phyloP scores from a whole-genome alignment of 2,797 vertebrate species.

The Chiloscyllium punctatum region DNA sequence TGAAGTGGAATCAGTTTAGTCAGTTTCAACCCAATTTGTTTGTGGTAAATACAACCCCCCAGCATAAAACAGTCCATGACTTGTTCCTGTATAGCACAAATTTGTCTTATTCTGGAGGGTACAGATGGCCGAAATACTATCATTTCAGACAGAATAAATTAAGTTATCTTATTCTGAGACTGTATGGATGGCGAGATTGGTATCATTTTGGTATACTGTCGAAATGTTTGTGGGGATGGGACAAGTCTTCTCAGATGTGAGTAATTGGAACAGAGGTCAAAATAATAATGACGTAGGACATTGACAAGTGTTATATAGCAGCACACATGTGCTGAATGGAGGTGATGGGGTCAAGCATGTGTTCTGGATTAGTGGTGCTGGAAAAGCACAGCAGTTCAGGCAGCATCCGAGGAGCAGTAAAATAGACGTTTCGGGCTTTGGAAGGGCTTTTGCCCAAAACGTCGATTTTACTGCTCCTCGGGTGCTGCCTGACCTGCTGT shows the following conservation, averaged over 20 bases:
- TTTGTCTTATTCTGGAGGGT: not conserved
- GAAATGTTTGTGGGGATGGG: not conserved
- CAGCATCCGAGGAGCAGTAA: no score
- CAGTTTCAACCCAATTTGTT: not conserved
- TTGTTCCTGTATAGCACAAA: not conserved
- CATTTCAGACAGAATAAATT: not conserved
- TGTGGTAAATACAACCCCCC: not conserved
- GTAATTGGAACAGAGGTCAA: not conserved
- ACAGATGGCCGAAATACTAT: not conserved
- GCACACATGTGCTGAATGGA: not conserved
- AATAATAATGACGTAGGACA: not conserved
- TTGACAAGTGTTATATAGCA: not conserved
- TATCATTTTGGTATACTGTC: not conserved
- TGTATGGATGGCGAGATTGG: not conserved
- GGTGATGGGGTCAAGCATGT: no score
- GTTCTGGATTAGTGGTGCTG: no score
- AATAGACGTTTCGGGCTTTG: no score
- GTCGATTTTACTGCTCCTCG: no score
- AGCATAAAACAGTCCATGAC: not conserved
- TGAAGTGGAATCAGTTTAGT: not conserved
- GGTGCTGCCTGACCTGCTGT: no score
- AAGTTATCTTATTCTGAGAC: not conserved
- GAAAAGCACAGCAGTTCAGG: no score
- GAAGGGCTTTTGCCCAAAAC: no score
- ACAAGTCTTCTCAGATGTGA: not conserved